Base-by-base conservation (phyloP, 2,797 vertebrate genomes). In the Neosilurus hyrtlii region DNA sequence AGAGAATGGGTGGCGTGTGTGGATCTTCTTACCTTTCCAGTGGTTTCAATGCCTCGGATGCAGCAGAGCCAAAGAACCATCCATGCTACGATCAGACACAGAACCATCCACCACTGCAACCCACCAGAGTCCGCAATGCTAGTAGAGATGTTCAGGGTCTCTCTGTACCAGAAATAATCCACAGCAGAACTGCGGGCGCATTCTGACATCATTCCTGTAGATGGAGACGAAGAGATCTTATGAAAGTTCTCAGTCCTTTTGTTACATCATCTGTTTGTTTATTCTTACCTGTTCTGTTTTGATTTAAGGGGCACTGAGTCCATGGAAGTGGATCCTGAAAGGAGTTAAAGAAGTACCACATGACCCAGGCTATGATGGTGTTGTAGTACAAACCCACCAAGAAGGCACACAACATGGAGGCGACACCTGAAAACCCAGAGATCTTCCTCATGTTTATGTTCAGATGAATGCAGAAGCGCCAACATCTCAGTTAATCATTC, bases 261-360 rank as follows among this genome's bases (percentile, higher is more conserved):
- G 24, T 63, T 12, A 63, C 22, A 62, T 62, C n/a, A 63, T 24
- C n/a, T 63, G 2, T 24, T 24, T 63, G 62, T 63, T 63, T 14
- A 63, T 63, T 8, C 2, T n/a, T 91, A 96, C 96, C 95, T 91
- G 95, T 96, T 14, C 0, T 85, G 88, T 92, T 95, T 0, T 5
- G 9, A 3, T 88, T 91, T 63, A 95, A 52, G 0, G 95, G 96
- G n/a, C 96, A 96, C 10, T 68, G 49, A 15, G 89, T 96, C 95
- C 95, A 96, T 0, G 97, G 97, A 63, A 99, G 90, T 9, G 97
- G 98, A 0, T 95, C 92, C 93, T 99, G 97, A 85, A 99, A 99
- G 30, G 98, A 99, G 90, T 98, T 99, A 93, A 97, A 99, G 91
- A 99, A 96, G 90, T 99, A 99, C 98, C 98, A 99, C 96, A 99